Evolutionary conservation across 2,113 vertebrate genomes (phyloP).

Genomic region (Neolamprologus modestus): DNA sequence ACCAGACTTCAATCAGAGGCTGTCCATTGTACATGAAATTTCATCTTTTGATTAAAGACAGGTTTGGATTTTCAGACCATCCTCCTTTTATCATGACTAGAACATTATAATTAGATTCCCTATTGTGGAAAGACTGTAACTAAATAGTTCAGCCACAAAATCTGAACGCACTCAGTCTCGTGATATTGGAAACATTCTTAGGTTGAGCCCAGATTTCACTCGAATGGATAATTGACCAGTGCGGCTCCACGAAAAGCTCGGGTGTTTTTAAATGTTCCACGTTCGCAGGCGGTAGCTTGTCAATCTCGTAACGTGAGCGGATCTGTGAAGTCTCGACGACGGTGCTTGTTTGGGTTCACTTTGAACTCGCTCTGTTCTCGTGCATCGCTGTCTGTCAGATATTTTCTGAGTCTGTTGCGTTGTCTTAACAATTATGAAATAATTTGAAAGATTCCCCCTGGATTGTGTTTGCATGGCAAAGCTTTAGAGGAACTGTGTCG

Average conservation of each 20-base stretch:
- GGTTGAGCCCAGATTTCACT: background rate
- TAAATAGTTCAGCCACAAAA: constrained; percentile 42
- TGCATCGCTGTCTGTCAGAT: background rate
- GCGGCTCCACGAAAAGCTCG: background rate
- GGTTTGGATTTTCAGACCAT: constrained; percentile 59
- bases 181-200: constrained; percentile 37
- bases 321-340: background rate
- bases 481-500: background rate
- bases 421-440: background rate
- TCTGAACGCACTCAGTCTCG: constrained; percentile 33
- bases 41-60: constrained; percentile 66
- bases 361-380: background rate
- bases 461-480: background rate
- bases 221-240: background rate
- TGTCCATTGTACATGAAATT: constrained; percentile 58
- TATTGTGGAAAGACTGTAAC: constrained; percentile 47
- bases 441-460: background rate
- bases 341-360: background rate
- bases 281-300: background rate
- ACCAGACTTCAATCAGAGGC: constrained; percentile 66
- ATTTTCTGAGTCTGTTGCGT: background rate
- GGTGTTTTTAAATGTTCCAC: background rate
- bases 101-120: constrained; percentile 62
- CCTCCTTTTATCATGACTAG: constrained; percentile 50
- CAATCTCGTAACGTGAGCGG: background rate